A percentile compares a stretch with the other conserved stretches of the same genome.
Evolutionary conservation across 2,113 vertebrate genomes (phyloP).

Genomic region (Leptosomus discolor): DNA sequence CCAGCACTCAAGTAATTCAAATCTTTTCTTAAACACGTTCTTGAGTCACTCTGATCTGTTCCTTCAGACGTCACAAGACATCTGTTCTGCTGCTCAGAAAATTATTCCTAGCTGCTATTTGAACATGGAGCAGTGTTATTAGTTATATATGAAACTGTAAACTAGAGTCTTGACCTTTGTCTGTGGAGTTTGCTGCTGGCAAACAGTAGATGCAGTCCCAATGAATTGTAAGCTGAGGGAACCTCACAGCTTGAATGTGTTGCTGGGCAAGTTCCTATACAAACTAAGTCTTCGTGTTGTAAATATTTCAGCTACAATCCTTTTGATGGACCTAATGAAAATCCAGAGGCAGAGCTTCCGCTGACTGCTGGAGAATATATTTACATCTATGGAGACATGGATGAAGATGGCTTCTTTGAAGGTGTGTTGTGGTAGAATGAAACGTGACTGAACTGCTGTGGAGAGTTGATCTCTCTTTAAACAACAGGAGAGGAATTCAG

Average conservation of each 20-base stretch:
- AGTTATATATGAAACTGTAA: not conserved
- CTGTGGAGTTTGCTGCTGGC: not conserved
- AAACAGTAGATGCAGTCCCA: not conserved
- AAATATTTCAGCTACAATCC: slow-evolving; percentile 89
- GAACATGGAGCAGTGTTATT: not conserved
- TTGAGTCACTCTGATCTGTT: not conserved
- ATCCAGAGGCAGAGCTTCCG: slow-evolving; percentile 94
- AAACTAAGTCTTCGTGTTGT: not conserved
- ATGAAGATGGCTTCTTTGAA: slow-evolving; percentile 98
- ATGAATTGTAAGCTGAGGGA: not conserved
- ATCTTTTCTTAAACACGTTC: not conserved
- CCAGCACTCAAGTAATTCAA: not conserved
- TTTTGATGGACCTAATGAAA: slow-evolving; percentile 96
- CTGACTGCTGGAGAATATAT: slow-evolving; percentile 97
- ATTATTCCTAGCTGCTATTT: not conserved
- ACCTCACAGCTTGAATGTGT: not conserved
- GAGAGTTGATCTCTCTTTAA: not conserved
- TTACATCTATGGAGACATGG: slow-evolving; percentile 95
- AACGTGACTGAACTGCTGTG: not conserved
- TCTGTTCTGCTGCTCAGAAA: not conserved
- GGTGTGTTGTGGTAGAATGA: slow-evolving; percentile 69
- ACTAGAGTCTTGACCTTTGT: not conserved
- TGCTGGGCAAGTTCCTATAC: not conserved
- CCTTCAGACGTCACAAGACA: not conserved
- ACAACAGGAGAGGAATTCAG: not conserved